These are phyloP conservation scores for Oncorhynchus tshawytscha DNA, from an alignment of 2,113 vertebrate species.

Conservation along the genomic window DNA sequence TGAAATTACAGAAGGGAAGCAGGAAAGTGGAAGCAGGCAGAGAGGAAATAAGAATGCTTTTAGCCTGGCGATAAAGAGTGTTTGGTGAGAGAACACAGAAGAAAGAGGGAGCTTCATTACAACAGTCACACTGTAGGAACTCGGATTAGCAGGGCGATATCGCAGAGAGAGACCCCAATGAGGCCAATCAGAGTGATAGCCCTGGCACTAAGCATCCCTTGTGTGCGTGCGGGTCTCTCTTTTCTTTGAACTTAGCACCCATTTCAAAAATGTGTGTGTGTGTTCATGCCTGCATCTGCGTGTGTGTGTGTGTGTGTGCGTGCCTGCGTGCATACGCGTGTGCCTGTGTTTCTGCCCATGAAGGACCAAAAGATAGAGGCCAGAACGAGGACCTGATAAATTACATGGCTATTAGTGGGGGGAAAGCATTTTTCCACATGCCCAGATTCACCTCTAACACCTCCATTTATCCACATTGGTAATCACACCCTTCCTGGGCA, in stretches of 20 bases:
- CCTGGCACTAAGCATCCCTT: too few relatives aligned
- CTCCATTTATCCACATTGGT: slow-evolving; percentile 1
- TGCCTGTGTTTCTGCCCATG: slow-evolving; percentile 1
- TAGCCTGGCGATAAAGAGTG: background rate
- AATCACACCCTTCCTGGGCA: slow-evolving; percentile 1
- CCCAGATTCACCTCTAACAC: slow-evolving; percentile 2
- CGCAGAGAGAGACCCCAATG: slow-evolving; percentile 48
- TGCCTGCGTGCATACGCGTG: slow-evolving; percentile 2
- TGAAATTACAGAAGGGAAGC: slow-evolving; percentile 23
- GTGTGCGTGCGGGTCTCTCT: too few relatives aligned
- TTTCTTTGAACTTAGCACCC: slow-evolving; percentile 25
- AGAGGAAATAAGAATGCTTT: background rate
- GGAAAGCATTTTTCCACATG: background rate
- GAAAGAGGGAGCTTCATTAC: slow-evolving; percentile 12
- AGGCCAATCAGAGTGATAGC: slow-evolving; percentile 53
- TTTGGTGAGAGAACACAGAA: slow-evolving; percentile 2
- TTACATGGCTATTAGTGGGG: background rate
- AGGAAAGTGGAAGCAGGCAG: background rate
- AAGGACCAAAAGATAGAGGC: background rate
- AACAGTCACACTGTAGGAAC: background rate
- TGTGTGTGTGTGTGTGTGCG: slow-evolving; percentile 5
- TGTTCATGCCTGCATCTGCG: background rate
- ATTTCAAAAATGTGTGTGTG: slow-evolving; percentile 19
- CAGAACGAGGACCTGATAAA: background rate
- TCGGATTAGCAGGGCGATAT: slow-evolving; percentile 54